Base-by-base conservation (phyloP, 1,140 invertebrate genomes). In the Drosophila seguyi region DNA sequence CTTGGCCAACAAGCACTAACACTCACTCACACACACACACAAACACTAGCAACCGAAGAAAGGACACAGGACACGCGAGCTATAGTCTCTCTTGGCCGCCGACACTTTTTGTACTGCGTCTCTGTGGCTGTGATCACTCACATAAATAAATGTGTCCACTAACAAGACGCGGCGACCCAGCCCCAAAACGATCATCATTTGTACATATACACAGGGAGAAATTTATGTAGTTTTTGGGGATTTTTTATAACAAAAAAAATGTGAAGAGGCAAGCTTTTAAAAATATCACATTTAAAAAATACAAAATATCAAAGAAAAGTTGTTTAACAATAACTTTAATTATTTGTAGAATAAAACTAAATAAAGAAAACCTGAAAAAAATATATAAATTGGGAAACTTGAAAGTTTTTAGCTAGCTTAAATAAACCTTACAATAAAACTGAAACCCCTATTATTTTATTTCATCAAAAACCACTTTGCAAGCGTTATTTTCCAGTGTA, bases 51-150 rank as follows among this genome's bases (percentile, higher is more conserved):
- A 18, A 31, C 5, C 47, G 47, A 13, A 27, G 27, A 29, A 31
- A 18, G n/a, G 47, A 50, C n/a, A 18, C 27, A 50, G 48, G 48
- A 50, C 48, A 50, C 48, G 27, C 48, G 48, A 50, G 6, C 48
- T 50, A 1, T 29, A n/a, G 47, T 50, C 25, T 50, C 45, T 48
- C 25, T 10, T n/a, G 22, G 27, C 36, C 72, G 52, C 63, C 41
- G 75, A 71, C 75, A 78, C 75, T 78, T 78, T 78, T 71, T 78
- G 75, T 61, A 78, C 75, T 78, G 75, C 41, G 47, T 20, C 59
- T 75, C 53, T 74, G 56, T 29, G 69, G 68, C 20, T 61, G 52
- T 71, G 72, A 77, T 56, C 74, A 57, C 29, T 56, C 52, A 74
- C 75, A 78, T 77, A 78, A 58, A 76, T 68, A 67, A 60, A 59